These are phyloP conservation scores for Meteorus colon DNA, from an alignment of 2,888 invertebrate species.

Conservation along the genomic window DNA sequence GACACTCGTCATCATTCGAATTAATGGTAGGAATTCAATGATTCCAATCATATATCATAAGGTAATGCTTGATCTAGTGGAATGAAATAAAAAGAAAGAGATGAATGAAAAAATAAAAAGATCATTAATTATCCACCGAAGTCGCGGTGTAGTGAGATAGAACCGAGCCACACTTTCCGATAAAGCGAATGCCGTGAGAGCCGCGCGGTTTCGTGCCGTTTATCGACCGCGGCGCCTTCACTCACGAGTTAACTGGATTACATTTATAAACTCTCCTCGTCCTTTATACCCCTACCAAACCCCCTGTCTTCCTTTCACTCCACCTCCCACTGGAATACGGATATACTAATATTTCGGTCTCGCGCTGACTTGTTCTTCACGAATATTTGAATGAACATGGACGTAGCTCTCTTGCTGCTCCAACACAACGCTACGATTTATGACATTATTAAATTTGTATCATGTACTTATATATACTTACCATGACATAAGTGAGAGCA, in stretches of 20 bases:
- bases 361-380: slow-evolving; percentile 9
- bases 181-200: slow-evolving; percentile 55
- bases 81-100: not conserved
- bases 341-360: not conserved
- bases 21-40: not conserved
- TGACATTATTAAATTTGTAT: slow-evolving; percentile 51
- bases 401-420: slow-evolving; percentile 9
- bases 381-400: slow-evolving; percentile 49
- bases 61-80: not conserved
- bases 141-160: slow-evolving; percentile 35
- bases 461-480: slow-evolving; percentile 35
- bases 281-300: not conserved
- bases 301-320: not conserved
- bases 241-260: slow-evolving; percentile 58
- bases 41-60: not conserved
- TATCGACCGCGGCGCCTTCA: slow-evolving; percentile 57
- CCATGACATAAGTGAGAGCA: not conserved
- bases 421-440: slow-evolving; percentile 47
- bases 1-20: slow-evolving; percentile 8
- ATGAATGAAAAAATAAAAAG: slow-evolving; percentile 18
- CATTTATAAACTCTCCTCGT: slow-evolving; percentile 50
- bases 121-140: slow-evolving; percentile 44
- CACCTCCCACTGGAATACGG: slow-evolving; percentile 4
- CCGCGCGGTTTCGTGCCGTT: slow-evolving; percentile 55
- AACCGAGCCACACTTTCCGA: slow-evolving; percentile 45